Evolutionary conservation across 1,140 invertebrate genomes (phyloP).

Genomic region (Achatina immaculata): DNA sequence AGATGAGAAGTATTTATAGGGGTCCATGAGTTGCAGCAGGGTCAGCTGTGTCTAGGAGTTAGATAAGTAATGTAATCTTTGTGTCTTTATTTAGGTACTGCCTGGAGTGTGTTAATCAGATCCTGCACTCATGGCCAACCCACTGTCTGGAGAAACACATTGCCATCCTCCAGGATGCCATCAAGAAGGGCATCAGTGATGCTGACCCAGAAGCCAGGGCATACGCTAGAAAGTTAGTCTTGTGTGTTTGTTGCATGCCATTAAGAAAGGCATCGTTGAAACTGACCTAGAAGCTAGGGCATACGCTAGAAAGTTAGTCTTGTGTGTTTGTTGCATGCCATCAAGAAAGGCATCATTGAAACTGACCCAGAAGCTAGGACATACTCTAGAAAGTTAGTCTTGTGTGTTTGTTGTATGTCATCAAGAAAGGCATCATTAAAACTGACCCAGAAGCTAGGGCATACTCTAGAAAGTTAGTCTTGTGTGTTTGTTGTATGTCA

Average conservation of each 20-base stretch:
- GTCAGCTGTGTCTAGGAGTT: no score
- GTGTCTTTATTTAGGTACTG: conserved; percentile 72
- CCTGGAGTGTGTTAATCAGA: conserved; percentile 87
- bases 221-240: conserved; percentile 71
- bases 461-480: no score
- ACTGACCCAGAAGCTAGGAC: conserved; percentile 89
- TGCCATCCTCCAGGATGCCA: conserved; percentile 82
- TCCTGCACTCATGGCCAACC: conserved; percentile 88
- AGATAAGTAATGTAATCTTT: no score
- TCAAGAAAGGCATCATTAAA: no score
- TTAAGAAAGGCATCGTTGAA: conserved; percentile 91
- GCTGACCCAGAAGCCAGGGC: conserved; percentile 89
- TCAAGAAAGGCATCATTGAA: conserved; percentile 89
- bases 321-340: no score
- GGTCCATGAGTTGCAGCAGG: no score
- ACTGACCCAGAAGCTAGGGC: no score
- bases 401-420: no score
- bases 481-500: no score
- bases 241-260: conserved; percentile 77
- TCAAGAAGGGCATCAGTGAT: conserved; percentile 91
- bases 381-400: conserved; percentile 71
- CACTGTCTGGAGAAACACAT: conserved; percentile 86
- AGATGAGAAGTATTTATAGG: no score
- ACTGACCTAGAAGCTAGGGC: conserved; percentile 88
- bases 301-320: conserved; percentile 71